Base-by-base conservation (phyloP, 2,113 vertebrate species). In the Noturus placidus region DNA sequence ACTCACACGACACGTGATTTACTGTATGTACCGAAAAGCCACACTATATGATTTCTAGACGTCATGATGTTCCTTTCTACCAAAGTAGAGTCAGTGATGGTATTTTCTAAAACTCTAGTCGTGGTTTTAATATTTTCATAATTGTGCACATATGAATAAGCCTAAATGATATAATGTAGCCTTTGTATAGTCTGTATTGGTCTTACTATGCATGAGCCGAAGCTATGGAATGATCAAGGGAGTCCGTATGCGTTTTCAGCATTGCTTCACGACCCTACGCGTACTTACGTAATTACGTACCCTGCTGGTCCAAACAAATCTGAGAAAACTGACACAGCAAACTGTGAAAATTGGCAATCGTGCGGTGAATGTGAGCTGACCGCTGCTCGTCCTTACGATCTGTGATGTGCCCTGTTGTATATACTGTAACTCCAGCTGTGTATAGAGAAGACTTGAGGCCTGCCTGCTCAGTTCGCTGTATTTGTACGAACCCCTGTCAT, bases 171-270 rank as follows among this genome's bases (percentile, higher is more conserved):
- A 90, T 92, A 90, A 90, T 91, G 93, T 93, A 92, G 89, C 85
- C 84, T 57, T 91, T 80, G 91, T 93, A 88, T 92, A 91, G 83
- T 92, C 92, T 88, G 90, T 92, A 89, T 88, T 42, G 88, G 90
- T 91, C 90, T 91, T 90, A 92, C 93, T 94, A 93, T 94, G 93
- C 93, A 95, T 94, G 93, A 92, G 88, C 86, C 90, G 88, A 93
- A 88, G 82, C 91, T 91, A 89, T 93, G 88, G 91, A 89, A 88
- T 91, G 90, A 90, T 88, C 90, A 86, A 87, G 87, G 81, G 65
- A 91, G 90, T 92, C 88, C n/a, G 92, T 93, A 92, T 93, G 92
- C 93, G 93, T 92, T 91, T 83, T 88, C 90, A 91, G 8, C 92
- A 91, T 90, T 90, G 87, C 90, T 90, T 89, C 89, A 86, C 83